Base-by-base conservation (phyloP, 2,113 vertebrate species). In the Pelecanus crispus region DNA sequence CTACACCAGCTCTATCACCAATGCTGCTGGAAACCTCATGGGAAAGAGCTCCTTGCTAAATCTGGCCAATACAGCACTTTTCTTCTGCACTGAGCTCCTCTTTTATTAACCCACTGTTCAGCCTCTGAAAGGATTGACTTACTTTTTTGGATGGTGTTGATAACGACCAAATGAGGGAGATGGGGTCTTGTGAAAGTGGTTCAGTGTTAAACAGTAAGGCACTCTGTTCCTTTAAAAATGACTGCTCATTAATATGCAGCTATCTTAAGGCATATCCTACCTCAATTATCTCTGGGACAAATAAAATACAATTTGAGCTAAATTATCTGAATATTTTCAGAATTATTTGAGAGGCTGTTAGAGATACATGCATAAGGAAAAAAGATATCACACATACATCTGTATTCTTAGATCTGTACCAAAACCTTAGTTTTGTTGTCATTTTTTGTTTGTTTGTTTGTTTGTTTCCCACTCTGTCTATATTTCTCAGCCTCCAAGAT, bases 1-100 rank as follows among this genome's bases (percentile, higher is more conserved):
- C 22, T 7, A 4, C 17, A 12, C 7, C 0, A 0, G 4, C 25
- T 56, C 11, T 42, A 25, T 22, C 45, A 47, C 17, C 34, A n/a
- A 16, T 1, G 5, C 13, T 82, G 17, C 17, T 81, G 61, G 42
- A 79, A 96, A 32, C 7, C 20, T 19, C 7, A 6, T 24, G 13
- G 34, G 31, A 40, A 66, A 62, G 21, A 75, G 6, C 15, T 83
- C 21, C 38, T 66, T 2, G 4, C 11, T 66, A 20, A n/a, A 56
- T 24, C 7, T 47, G 20, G 2, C 7, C 2, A 4, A 24, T 20
- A 24, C 11, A 24, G 61, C 26, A 3, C 3, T 61, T 65, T 85
- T 31, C 22, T 55, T 44, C 15, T 15, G 4, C 3, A 5, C 4
- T 28, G 29, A 36, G 4, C 17, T 63, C 16, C 47, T 58, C 16